Evolutionary conservation across 2,113 vertebrate genomes (phyloP).

Genomic region (Pica pica): DNA sequence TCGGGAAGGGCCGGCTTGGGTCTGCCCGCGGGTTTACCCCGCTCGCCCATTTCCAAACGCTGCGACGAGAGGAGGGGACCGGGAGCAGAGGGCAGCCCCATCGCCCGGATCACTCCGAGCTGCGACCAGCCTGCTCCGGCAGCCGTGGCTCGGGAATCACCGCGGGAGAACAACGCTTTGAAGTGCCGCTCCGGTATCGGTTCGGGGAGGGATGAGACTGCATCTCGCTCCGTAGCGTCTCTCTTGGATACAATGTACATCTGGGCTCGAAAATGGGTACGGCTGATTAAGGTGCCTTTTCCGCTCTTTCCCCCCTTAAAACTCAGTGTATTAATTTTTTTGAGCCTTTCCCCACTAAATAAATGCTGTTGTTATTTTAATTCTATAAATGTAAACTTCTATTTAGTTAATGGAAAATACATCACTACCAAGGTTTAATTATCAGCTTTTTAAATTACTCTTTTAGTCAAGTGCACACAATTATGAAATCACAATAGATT

Average conservation of each 20-base stretch:
- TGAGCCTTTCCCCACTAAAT: not conserved
- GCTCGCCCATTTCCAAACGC: not conserved
- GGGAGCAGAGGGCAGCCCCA: not conserved
- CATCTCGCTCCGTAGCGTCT: fast-evolving
- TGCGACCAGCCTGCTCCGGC: not conserved
- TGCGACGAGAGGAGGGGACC: too few relatives aligned
- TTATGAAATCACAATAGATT: constrained; percentile 56
- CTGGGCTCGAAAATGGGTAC: not conserved
- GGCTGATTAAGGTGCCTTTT: not conserved
- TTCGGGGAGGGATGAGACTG: not conserved
- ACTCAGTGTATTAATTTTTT: constrained; percentile 41
- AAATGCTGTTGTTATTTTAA: constrained; percentile 30
- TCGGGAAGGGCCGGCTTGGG: not conserved
- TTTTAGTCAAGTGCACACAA: constrained; percentile 32
- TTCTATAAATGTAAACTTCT: constrained; percentile 64
- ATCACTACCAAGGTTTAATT: constrained; percentile 46
- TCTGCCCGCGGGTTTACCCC: not conserved
- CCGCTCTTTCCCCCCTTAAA: not conserved
- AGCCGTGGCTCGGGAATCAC: not conserved
- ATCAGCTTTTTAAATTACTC: constrained; percentile 36
- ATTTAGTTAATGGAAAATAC: constrained; percentile 63
- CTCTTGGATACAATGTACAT: not conserved
- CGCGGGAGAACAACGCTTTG: fast-evolving
- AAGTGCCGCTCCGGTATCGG: not conserved
- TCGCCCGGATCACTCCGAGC: fast-evolving